These are phyloP conservation scores for Abramis brama DNA, from an alignment of 2,113 vertebrate species.

Conservation along the genomic window DNA sequence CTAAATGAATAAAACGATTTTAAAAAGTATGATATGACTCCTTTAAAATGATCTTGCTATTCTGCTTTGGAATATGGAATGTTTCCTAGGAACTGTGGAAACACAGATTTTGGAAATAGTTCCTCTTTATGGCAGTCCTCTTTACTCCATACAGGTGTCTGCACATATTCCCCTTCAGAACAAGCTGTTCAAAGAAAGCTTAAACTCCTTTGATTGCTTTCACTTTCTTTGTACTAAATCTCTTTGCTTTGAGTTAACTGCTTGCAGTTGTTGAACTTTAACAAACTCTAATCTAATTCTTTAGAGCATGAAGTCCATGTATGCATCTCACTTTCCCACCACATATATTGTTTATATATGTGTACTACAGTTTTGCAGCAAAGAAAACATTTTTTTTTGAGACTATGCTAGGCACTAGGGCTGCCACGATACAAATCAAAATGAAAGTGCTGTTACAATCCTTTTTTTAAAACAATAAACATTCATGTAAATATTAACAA, in stretches of 20 bases:
- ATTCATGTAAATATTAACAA: background rate
- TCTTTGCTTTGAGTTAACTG: slow-evolving; percentile 3
- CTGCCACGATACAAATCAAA: background rate
- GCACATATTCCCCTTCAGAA: slow-evolving; percentile 8
- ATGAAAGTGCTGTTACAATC: background rate
- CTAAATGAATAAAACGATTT: background rate
- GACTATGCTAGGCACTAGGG: background rate
- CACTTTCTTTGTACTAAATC: background rate
- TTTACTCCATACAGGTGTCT: background rate
- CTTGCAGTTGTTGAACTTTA: slow-evolving; percentile 6
- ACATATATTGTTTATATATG: background rate
- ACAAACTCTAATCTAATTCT: background rate
- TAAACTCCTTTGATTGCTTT: background rate
- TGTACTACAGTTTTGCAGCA: background rate
- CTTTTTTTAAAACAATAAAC: background rate
- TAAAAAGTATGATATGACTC: background rate
- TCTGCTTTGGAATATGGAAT: slow-evolving; percentile 12
- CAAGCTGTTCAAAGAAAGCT: slow-evolving; percentile 9
- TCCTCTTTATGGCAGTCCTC: background rate
- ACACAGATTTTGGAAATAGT: background rate
- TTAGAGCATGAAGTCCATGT: background rate
- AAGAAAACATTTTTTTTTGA: too few species aligned
- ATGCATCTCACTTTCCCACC: background rate
- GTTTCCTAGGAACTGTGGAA: background rate
- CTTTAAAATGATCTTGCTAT: background rate